Percentiles rank a stretch among this genome's conserved stretches.
Conservation (phyloP, 1,140 invertebrate genomes). For the Centruroides sculpturatus region DNA sequence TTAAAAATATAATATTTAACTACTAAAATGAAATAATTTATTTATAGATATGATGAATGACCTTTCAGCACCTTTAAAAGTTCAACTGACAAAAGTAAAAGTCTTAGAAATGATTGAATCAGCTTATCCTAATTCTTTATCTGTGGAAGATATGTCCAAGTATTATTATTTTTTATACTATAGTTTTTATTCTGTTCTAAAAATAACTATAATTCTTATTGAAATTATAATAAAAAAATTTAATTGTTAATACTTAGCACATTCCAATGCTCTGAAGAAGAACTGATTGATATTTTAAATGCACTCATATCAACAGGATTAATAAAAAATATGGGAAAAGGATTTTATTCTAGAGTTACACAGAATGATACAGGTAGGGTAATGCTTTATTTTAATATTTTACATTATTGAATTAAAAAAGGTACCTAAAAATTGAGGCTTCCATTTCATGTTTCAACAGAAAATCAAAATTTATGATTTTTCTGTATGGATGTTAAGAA, state of each 20-base stretch:
- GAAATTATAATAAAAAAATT: background rate
- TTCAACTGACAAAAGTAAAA: slow-evolving; percentile 24
- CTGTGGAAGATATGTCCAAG: slow-evolving; percentile 78
- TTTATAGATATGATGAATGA: background rate
- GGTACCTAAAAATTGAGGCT: no score
- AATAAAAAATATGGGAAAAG: background rate
- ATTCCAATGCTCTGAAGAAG: background rate
- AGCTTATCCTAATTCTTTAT: slow-evolving; percentile 91
- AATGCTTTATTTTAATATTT: no score
- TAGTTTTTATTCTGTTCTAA: no score
- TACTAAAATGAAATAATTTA: no score
- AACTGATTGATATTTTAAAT: background rate
- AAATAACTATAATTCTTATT: slow-evolving; percentile 22
- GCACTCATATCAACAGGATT: background rate
- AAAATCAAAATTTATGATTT: no score
- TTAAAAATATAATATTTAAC: no score
- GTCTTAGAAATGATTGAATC: slow-evolving; percentile 89
- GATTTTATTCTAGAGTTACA: background rate
- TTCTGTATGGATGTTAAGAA: no score
- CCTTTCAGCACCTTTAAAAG: background rate
- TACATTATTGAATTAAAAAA: no score
- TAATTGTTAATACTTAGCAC: background rate
- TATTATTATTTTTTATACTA: slow-evolving; percentile 27
- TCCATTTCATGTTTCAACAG: no score
- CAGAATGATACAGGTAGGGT: background rate